Evolutionary conservation across 2,888 invertebrate genomes (phyloP).

Genomic region (Heliconius sara): DNA sequence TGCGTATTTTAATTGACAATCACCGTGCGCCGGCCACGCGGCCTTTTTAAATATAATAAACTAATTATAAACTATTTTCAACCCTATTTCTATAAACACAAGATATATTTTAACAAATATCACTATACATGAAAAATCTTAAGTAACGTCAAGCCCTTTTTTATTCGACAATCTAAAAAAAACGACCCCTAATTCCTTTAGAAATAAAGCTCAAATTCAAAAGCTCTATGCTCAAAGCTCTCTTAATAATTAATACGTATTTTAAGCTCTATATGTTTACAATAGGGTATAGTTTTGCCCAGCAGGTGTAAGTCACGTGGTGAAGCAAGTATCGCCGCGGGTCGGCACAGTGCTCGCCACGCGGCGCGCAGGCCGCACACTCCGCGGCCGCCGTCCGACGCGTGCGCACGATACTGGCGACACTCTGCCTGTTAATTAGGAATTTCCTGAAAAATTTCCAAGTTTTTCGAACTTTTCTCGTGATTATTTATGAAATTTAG

Average conservation of each 20-base stretch:
- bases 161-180: constrained; percentile 40
- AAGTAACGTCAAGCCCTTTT: constrained; percentile 47
- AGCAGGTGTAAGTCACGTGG: constrained; percentile 17
- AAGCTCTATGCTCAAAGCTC: constrained; percentile 18
- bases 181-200: constrained; percentile 24
- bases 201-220: constrained; percentile 45
- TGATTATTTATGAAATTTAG: neutral
- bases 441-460: constrained; percentile 37
- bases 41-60: constrained; percentile 60
- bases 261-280: constrained; percentile 23
- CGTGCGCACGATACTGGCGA: constrained; percentile 69
- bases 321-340: constrained; percentile 46
- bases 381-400: constrained; percentile 75
- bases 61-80: constrained; percentile 41
- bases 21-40: constrained; percentile 78
- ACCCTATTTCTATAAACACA: constrained; percentile 41
- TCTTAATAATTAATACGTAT: constrained; percentile 16
- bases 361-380: constrained; percentile 73
- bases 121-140: constrained; percentile 25
- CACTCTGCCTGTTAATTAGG: constrained; percentile 49
- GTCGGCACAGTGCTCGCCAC: constrained; percentile 57
- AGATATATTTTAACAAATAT: constrained; percentile 37
- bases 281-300: constrained; percentile 51
- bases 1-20: constrained; percentile 79
- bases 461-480: constrained; percentile 9